Conservation (phyloP, 2,888 invertebrate species). For the Idaea biselata region DNA sequence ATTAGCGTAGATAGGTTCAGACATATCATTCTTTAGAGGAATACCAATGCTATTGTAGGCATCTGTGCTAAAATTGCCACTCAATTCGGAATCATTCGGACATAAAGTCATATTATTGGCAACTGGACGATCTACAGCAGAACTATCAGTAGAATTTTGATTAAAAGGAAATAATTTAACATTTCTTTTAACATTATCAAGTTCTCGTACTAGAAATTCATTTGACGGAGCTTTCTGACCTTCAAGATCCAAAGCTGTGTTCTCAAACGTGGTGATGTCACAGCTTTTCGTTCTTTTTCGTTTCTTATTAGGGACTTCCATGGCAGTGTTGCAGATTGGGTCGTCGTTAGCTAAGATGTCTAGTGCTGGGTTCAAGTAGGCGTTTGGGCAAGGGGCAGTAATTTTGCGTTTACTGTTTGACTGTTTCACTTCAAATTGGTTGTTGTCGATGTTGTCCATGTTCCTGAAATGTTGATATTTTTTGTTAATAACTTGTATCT, state of each 20-base stretch:
- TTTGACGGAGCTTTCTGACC: constrained; percentile 59
- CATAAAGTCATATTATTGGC: constrained; percentile 6
- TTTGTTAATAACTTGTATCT: constrained; percentile 16
- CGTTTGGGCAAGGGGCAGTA: constrained; percentile 55
- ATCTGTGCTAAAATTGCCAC: constrained; percentile 11
- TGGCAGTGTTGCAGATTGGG: constrained; percentile 72
- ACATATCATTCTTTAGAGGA: constrained; percentile 9
- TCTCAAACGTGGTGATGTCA: constrained; percentile 65
- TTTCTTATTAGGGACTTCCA: constrained; percentile 72
- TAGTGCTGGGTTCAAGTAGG: constrained; percentile 69
- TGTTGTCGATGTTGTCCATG: constrained; percentile 69
- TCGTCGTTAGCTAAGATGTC: constrained; percentile 73
- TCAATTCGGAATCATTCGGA: constrained; percentile 17
- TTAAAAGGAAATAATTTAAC: constrained; percentile 28
- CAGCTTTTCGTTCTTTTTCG: constrained; percentile 64
- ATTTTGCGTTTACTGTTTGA: constrained; percentile 66
- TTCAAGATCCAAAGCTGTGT: constrained; percentile 66
- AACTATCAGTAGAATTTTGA: constrained; percentile 1
- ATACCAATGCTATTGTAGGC: constrained; percentile 14
- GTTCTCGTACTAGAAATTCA: constrained; percentile 60
- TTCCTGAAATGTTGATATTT: constrained; percentile 28
- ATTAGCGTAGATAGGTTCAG: constrained; percentile 60
- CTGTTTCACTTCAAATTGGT: constrained; percentile 70
- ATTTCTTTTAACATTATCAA: constrained; percentile 68
- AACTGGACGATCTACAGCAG: constrained; percentile 2